phyloP scores from a whole-genome alignment of 2,113 vertebrate genomes.

The Leptobrachium ailaonicum region DNA sequence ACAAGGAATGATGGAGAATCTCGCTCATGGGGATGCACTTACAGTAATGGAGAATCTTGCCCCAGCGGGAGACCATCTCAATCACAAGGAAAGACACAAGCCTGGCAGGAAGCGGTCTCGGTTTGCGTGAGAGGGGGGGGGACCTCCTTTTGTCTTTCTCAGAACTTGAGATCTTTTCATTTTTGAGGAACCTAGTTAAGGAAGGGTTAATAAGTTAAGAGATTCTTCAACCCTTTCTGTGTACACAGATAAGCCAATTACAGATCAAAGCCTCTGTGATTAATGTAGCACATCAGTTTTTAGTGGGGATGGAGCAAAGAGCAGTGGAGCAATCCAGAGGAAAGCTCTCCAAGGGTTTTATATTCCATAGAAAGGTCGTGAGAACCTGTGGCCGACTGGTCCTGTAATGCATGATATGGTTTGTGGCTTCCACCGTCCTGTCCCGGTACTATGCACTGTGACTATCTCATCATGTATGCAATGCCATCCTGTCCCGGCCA shows the following conservation, averaged over 20 bases:
- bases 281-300: slow-evolving; percentile 44
- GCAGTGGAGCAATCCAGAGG: slow-evolving; percentile 16
- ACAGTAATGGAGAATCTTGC: background rate
- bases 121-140: background rate
- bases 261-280: slow-evolving; percentile 46
- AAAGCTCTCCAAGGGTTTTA: slow-evolving; percentile 38
- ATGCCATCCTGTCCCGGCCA: background rate
- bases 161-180: slow-evolving; percentile 7
- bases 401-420: slow-evolving; percentile 27
- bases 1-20: background rate
- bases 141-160: background rate
- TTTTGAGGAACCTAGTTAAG: background rate
- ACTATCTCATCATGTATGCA: slow-evolving; percentile 8
- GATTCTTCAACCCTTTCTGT: slow-evolving; percentile 30
- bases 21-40: background rate
- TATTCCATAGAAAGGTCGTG: slow-evolving; percentile 42
- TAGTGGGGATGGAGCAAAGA: slow-evolving; percentile 26
- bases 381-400: slow-evolving; percentile 34
- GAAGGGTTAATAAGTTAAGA: slow-evolving; percentile 39
- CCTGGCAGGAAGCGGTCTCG: background rate
- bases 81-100: background rate
- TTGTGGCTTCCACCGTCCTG: background rate
- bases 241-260: slow-evolving; percentile 45
- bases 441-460: slow-evolving; percentile 10
- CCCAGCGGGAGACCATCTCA: background rate